Evolutionary conservation across 2,888 invertebrate species (phyloP), one percentile per base, ranked within the genome.

Genomic region (Neuroscelio doddi): DNA sequence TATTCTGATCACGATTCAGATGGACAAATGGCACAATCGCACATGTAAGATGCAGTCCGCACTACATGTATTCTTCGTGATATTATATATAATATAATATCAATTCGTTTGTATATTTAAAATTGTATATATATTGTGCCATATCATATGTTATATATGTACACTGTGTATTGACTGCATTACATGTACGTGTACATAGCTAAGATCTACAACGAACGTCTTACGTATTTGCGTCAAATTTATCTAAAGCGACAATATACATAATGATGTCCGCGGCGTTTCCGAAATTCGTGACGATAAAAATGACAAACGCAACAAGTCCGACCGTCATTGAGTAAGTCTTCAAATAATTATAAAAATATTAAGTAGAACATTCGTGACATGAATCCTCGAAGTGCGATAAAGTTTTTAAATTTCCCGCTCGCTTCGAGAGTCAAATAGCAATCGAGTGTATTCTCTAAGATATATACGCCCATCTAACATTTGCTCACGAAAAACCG

Each of bases 1-100:
- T 84, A 82, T 83, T 64, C 74, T 80, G 76, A 84, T 84, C 84
- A 83, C 84, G 81, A 77, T 77, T 72, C 75, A 68, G 64, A 68
- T 68, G 46, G 9, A 51, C 64, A 67, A 69, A 58, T 41, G 58
- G 53, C 41, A 38, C 64, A 53, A 57, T 63, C 62, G 62, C 39
- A 42, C 47, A 52, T 58, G 39, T 63, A 55, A 47, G 62, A 67
- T 58, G 63, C 66, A 63, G 62, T 56, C 62, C 47, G 24, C 57
- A 63, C 62, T 62, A 34, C 38, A 39, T 64, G 45, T 58, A 57
- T 53, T 41, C 42, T 47, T 27, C 32, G 41, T 51, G 65, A 56
- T 65, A 65, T 62, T 66, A 62, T 62, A 66, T 66, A 66, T 65
- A 56, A 65, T 61, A 65, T 65, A 65, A 59, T 59, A 65, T 59